Percentiles rank a stretch among this genome's conserved stretches.
Evolutionary conservation across 2,113 vertebrate genomes (phyloP).

Genomic region (Anhinga anhinga): DNA sequence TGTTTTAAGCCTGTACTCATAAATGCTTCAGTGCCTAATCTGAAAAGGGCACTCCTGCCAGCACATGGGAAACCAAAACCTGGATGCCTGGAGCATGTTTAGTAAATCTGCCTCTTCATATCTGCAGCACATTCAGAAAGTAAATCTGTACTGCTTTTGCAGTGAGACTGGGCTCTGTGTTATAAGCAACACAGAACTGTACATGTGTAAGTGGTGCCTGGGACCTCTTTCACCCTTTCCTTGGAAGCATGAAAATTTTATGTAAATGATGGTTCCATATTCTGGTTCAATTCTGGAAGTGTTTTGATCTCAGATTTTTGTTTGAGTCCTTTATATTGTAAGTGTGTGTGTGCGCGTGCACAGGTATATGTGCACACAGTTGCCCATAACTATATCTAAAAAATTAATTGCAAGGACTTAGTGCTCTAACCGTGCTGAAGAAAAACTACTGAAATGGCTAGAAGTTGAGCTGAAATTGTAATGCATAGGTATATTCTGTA

Average conservation of each 20-base stretch:
- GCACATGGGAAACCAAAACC: not conserved
- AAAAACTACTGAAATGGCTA: not conserved
- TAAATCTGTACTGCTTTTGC: not conserved
- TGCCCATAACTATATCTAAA: not conserved
- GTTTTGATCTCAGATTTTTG: not conserved
- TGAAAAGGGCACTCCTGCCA: not conserved
- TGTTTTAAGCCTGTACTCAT: not conserved
- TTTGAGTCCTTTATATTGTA: not conserved
- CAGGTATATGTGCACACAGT: not conserved
- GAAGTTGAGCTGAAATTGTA: not conserved
- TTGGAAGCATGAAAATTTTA: not conserved
- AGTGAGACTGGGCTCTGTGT: not conserved
- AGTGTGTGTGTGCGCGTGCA: not conserved
- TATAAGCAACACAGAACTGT: not conserved
- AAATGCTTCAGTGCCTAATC: not conserved
- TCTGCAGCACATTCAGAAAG: not conserved
- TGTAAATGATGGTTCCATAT: not conserved
- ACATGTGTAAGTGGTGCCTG: not conserved
- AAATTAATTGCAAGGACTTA: not conserved
- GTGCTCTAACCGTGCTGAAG: not conserved
- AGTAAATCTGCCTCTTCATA: not conserved
- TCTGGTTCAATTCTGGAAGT: not conserved
- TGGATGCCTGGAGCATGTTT: not conserved
- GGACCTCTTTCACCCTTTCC: not conserved
- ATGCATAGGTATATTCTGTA: not conserved